These are phyloP conservation scores for Ceratosolen fusciceps DNA, from an alignment of 1,140 invertebrate species.

Conservation along the genomic window DNA sequence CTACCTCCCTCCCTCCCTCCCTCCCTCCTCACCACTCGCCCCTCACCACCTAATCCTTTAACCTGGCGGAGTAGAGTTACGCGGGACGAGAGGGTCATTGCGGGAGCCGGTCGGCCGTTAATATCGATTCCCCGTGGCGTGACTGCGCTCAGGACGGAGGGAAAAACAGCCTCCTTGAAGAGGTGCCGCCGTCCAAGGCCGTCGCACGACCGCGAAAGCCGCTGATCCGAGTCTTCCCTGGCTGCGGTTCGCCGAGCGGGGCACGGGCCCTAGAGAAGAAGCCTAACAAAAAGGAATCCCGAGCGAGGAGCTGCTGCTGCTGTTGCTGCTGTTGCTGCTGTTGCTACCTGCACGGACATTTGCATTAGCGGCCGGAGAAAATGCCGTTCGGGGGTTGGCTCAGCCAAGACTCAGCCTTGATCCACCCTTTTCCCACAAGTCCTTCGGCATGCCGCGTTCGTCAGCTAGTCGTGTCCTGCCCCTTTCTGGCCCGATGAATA, in stretches of 20 bases:
- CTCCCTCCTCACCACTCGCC: not conserved
- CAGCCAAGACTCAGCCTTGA: slow-evolving; percentile 21
- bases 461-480: not conserved
- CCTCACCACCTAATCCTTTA: no score
- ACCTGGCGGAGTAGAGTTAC: not conserved
- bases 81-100: not conserved
- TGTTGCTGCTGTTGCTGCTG: not conserved
- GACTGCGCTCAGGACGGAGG: not conserved
- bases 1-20: not conserved
- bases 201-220: not conserved
- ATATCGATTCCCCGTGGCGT: slow-evolving; percentile 39
- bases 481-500: slow-evolving; percentile 17
- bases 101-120: slow-evolving; percentile 19
- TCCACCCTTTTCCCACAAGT: not conserved
- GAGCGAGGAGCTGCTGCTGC: not conserved
- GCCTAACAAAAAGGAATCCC: not conserved
- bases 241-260: not conserved
- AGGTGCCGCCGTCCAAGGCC: not conserved
- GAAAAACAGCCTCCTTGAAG: not conserved
- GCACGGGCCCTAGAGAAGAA: not conserved
- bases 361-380: not conserved
- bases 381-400: slow-evolving; percentile 1
- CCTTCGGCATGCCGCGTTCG: not conserved
- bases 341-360: no score
- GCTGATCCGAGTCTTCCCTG: not conserved